Percentiles rank a stretch among this genome's conserved stretches.
phyloP scores from a whole-genome alignment of 2,888 invertebrate genomes.

The Stenurella melanura region DNA sequence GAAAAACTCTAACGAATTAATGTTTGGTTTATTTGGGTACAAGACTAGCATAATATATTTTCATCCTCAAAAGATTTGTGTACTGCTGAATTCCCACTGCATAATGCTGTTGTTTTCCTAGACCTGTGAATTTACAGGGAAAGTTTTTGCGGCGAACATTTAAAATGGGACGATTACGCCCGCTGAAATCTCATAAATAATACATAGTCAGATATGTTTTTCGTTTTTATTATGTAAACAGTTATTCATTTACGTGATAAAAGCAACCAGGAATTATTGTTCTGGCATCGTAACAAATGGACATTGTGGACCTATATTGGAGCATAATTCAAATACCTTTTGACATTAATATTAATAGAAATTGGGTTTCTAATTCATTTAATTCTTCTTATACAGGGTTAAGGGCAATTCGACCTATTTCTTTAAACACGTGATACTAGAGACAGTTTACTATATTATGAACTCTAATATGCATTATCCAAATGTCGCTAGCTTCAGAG shows the following conservation, averaged over 20 bases:
- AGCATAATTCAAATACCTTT: too few relatives aligned
- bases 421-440: too few relatives aligned
- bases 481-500: too few relatives aligned
- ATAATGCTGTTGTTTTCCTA: slow-evolving; percentile 7
- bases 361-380: too few relatives aligned
- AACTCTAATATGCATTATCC: too few relatives aligned
- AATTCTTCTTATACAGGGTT: too few relatives aligned
- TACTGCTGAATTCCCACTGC: background rate
- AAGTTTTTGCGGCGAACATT: background rate
- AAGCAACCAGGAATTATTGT: background rate
- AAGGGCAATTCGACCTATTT: too few relatives aligned
- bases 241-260: background rate
- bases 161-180: slow-evolving; percentile 7
- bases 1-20: slow-evolving; percentile 21
- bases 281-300: background rate
- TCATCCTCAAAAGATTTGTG: background rate
- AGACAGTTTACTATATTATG: too few relatives aligned
- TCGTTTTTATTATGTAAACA: slow-evolving; percentile 1
- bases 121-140: background rate
- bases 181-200: background rate
- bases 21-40: slow-evolving; percentile 19
- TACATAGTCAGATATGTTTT: slow-evolving; percentile 2
- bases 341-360: too few relatives aligned
- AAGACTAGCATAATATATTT: slow-evolving; percentile 5
- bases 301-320: too few relatives aligned